Conservation (phyloP, 2,888 invertebrate genomes). For the Andrena hattorfiana region DNA sequence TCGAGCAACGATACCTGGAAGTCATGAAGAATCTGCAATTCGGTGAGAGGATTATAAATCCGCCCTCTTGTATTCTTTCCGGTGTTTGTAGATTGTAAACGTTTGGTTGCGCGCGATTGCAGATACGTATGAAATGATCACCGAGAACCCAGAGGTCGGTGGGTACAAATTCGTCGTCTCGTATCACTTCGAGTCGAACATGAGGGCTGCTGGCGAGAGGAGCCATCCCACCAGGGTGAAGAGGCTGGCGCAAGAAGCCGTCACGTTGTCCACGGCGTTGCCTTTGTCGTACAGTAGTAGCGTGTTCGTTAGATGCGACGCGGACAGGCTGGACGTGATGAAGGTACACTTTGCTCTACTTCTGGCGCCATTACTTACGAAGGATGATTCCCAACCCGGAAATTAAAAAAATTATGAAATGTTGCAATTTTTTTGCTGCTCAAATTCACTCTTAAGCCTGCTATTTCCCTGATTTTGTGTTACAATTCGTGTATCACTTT, state of each 20-base stretch:
- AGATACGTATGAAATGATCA: conserved; percentile 97
- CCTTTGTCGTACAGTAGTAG: conserved; percentile 97
- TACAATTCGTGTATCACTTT: too few relatives aligned
- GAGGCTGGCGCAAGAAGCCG: conserved; percentile 97
- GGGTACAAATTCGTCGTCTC: conserved; percentile 93
- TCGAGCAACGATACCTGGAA: conserved; percentile 93
- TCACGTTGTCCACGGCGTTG: conserved; percentile 95
- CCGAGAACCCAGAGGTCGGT: conserved; percentile 91
- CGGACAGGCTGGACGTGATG: conserved; percentile 97
- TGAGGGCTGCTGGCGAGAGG: conserved; percentile 94
- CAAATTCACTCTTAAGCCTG: too few relatives aligned
- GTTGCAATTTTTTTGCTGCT: too few relatives aligned
- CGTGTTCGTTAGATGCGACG: conserved; percentile 97
- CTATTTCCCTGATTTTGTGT: too few relatives aligned
- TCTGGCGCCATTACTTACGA: too few relatives aligned
- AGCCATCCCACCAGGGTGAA: conserved; percentile 95
- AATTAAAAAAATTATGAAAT: too few relatives aligned
- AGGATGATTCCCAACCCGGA: too few relatives aligned
- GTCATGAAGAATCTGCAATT: conserved; percentile 96
- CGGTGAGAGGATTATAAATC: conserved; percentile 86
- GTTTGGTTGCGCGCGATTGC: conserved; percentile 61
- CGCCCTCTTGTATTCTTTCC: background rate
- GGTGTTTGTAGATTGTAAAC: background rate
- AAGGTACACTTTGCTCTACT: conserved; percentile 87
- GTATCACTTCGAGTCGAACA: conserved; percentile 95